Conservation (phyloP, 2,888 invertebrate genomes). For the Panopea generosa region DNA sequence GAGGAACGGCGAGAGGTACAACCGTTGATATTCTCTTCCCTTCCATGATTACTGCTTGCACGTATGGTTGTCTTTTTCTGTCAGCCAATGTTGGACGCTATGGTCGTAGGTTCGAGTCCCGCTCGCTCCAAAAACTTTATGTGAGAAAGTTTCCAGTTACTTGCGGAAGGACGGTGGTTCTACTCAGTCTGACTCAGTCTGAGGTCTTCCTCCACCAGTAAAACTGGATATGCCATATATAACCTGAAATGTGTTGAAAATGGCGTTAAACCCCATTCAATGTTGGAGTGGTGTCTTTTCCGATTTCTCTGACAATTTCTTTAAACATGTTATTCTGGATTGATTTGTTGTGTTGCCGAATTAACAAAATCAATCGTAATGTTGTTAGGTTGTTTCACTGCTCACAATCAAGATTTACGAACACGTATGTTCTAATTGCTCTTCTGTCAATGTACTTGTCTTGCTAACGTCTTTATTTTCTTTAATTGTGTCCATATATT, state of each 20-base stretch:
- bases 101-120: no score
- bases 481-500: not conserved
- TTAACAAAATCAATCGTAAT: constrained; percentile 7
- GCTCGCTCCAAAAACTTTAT: no score
- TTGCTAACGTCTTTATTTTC: not conserved
- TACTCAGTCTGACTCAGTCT: no score
- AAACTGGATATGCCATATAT: no score
- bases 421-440: constrained; percentile 1
- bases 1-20: constrained; percentile 34
- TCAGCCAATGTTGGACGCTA: no score
- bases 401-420: constrained; percentile 7
- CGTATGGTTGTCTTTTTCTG: not conserved
- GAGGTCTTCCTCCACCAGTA: no score
- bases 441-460: constrained; percentile 17
- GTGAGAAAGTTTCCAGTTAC: no score
- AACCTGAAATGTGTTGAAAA: no score
- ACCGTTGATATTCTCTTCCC: constrained; percentile 17
- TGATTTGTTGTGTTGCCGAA: constrained; percentile 3
- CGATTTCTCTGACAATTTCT: constrained; percentile 5
- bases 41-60: constrained; percentile 9
- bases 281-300: not conserved
- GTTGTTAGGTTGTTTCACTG: constrained; percentile 15
- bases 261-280: no score
- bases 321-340: constrained; percentile 21
- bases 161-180: no score